These are phyloP conservation scores for Oscheius onirici DNA, from an alignment of 2,888 invertebrate species.

Conservation along the genomic window DNA sequence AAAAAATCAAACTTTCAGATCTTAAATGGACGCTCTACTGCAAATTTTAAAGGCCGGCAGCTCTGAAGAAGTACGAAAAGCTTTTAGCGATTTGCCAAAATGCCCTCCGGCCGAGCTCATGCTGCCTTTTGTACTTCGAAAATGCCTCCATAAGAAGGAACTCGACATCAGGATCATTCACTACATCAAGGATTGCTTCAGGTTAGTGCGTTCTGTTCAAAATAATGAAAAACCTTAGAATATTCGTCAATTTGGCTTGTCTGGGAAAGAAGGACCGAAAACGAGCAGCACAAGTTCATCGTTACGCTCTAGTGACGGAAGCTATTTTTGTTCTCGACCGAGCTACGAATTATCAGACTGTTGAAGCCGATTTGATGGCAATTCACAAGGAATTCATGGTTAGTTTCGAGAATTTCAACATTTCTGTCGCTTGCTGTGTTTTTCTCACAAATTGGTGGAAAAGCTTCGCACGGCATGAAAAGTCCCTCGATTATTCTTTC, in stretches of 20 bases:
- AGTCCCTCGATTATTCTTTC: too few species aligned
- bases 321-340: neutral
- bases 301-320: neutral
- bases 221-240: neutral
- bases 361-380: neutral
- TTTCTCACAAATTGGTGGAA: too few species aligned
- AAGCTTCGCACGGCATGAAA: too few species aligned
- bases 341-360: neutral
- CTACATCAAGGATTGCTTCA: constrained; percentile 18
- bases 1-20: neutral
- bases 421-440: too few species aligned
- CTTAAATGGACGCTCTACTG: neutral
- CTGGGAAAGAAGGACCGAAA: constrained; percentile 5
- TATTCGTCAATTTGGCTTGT: constrained; percentile 1
- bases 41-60: neutral
- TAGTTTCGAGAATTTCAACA: neutral
- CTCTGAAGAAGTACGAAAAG: neutral
- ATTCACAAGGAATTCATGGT: constrained; percentile 22
- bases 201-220: constrained; percentile 4
- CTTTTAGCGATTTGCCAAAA: neutral
- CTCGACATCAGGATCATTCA: neutral
- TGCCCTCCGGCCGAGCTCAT: neutral
- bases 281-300: constrained; percentile 7
- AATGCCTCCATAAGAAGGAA: neutral
- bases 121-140: constrained; percentile 21